Evolutionary conservation across 2,113 vertebrate genomes (phyloP), one percentile per base, ranked within the genome.

Genomic region (Brachyistius frenatus): DNA sequence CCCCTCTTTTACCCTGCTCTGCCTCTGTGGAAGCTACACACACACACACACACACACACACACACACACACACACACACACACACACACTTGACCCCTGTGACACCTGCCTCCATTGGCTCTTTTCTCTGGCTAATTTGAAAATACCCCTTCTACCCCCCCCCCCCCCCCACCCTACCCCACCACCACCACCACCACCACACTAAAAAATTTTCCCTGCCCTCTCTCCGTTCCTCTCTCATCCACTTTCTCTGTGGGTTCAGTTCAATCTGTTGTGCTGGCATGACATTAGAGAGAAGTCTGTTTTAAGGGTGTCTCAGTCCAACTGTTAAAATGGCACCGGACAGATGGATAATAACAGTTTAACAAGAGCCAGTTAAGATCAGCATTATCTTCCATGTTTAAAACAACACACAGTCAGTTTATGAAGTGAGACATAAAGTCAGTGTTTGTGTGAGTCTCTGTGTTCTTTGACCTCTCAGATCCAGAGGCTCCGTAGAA

Each of bases 101-200:
- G 88, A 90, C 91, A 91, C 86, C 90, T 93, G 81, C 66, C 78
- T 74, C 86, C 80, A 84, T 78, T 82, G 69, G 75, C 10, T 71
- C 69, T 68, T 85, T 84, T 84, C 53, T 89, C 53, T 78, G 30
- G 50, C 64, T 86, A 78, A 84, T 90, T 78, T 76, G 66, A 86
- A 72, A 76, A 56, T 61, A 60, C 56, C 85, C 66, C 61, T 52
- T 78, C 39, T 65, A 69, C 68, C 79, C 73, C 30, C 5, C 35
- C 30, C 5, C 35, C 30, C 49, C 35, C 36, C 66, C 50, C 16
- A 9, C 5, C 66, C 66, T 50, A 55, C 49, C 56, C 64, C 35
- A 10, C 30, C 56, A 52, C 46, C 73, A 10, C 30, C 56, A 52
- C 46, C 73, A 56, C 74, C n/a, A 23, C 81, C 73, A 65, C 63